Base-by-base conservation (phyloP, 2,888 invertebrate species). In the Dorcus hopei region DNA sequence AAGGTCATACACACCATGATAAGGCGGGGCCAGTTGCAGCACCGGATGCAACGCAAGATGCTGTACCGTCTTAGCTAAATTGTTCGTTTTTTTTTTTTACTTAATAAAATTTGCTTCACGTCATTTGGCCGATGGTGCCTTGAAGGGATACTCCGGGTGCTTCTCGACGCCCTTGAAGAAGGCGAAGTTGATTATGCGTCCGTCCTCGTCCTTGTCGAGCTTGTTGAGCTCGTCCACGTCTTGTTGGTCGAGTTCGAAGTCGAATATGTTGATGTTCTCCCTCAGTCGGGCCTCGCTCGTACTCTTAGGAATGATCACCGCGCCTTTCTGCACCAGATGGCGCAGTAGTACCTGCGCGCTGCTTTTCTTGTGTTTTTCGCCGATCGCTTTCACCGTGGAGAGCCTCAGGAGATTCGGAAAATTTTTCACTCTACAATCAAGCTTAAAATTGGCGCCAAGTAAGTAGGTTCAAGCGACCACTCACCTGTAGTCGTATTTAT, bases 1-100 rank as follows among this genome's bases (percentile, higher is more conserved):
- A 97, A 96, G 81, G 98, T 99, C 9, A 88, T 99, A 66, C 87
- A 93, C 70, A 89, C 92, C 9, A 95, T 98, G 95, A 90, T 99
- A 66, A 84, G 96, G 33, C 85, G 97, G 11, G 99, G 97, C 0
- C 97, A 99, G 75, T 79, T 99, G 49, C 97, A 98, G 72, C 95
- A 97, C 80, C 86, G 97, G 53, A 87, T 96, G 85, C 98, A 99
- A 78, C 84, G 98, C 57, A 97, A 96, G 82, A 95, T 98, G 93
- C 83, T 99, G 16, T 97, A 94, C 79, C 85, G 99, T 65, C 82
- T 98, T 41, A 91, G 91, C 72, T 96, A 81, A 83, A 11, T 1
- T 41, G 41, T 41, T 11, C 26, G 6, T 33, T 4, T 33, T 33
- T 33, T 26, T 26, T 4, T 33, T 33, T 33, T 6, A 33, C 7